Evolutionary conservation across 2,113 vertebrate genomes (phyloP), one percentile per base, ranked within the genome.

Genomic region (Pachycephala philippinensis): DNA sequence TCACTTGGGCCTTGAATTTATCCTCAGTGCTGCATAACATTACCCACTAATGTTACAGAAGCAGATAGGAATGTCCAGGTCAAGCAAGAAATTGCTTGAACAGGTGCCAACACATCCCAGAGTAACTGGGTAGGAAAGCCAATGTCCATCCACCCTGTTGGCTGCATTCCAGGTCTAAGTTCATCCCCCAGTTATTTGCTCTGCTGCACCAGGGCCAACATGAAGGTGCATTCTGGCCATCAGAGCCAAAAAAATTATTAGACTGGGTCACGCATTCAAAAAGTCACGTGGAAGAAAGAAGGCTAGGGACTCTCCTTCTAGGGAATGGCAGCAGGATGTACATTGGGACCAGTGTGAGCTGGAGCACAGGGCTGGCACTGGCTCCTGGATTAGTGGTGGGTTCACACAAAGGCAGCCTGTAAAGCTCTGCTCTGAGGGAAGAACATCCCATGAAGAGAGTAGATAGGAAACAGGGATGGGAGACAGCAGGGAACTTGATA

Each of bases 21-120:
- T 81, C 52, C 76, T 92, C 1, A 0, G 35, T 64, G 56, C 80
- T 92, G 56, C 39, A 57, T 65, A 81, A 78, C 49, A 60, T 84
- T 78, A 77, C 20, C 52, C 54, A 31, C 56, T 86, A 49, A 56
- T 3, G 16, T 90, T 96, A 93, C 71, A 93, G 83, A 79, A 84
- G 26, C 15, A 64, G 56, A 81, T 11, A 72, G 69, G 95, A 94
- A 96, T 94, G 89, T 79, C 83, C 83, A 96, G 72, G 83, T 71
- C 71, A 60, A 90, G 35, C 42, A 77, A 84, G 64, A 77, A 87
- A 64, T 64, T 68, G 28, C 26, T 75, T 64, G 79, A 89, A 64
- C 40, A 45, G 64, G 15, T 63, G 88, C 88, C 83, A 86, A 31
- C 22, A 44, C 6, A 77, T 64, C 59, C 54, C 71, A 92, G 64